Evolutionary conservation across 2,113 vertebrate species (phyloP).

Genomic region (Daboia siamensis): DNA sequence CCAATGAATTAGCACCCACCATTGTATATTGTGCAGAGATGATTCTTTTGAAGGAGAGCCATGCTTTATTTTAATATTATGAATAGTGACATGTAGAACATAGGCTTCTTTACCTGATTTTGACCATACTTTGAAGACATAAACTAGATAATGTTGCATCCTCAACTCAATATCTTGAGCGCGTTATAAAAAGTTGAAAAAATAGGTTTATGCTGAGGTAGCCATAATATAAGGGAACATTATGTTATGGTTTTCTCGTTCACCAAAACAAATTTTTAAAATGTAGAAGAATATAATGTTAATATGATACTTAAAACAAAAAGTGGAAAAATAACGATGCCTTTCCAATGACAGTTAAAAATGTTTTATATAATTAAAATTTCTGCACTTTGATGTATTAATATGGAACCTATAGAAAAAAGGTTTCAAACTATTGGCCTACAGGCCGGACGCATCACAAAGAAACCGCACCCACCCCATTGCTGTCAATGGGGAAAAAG

Average conservation of each 20-base stretch:
- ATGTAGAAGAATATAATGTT: neutral
- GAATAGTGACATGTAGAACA: neutral
- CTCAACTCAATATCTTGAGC: neutral
- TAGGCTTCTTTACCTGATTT: neutral
- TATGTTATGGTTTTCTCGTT: neutral
- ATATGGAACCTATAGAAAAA: neutral
- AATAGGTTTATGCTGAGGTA: neutral
- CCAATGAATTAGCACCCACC: neutral
- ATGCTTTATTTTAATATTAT: neutral
- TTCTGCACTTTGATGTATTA: neutral
- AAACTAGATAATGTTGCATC: neutral
- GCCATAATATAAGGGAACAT: neutral
- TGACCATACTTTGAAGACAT: neutral
- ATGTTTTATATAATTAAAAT: neutral
- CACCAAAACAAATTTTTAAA: neutral
- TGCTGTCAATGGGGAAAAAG: too few species aligned
- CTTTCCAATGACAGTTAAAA: neutral
- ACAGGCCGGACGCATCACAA: too few species aligned
- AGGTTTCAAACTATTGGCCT: too few species aligned
- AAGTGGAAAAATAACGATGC: neutral
- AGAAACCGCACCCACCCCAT: too few species aligned
- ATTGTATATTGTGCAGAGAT: neutral
- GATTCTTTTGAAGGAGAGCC: neutral
- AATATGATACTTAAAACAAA: neutral
- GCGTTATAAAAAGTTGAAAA: neutral